Conservation (phyloP, 2,888 invertebrate species). For the Campoletis raptor region DNA sequence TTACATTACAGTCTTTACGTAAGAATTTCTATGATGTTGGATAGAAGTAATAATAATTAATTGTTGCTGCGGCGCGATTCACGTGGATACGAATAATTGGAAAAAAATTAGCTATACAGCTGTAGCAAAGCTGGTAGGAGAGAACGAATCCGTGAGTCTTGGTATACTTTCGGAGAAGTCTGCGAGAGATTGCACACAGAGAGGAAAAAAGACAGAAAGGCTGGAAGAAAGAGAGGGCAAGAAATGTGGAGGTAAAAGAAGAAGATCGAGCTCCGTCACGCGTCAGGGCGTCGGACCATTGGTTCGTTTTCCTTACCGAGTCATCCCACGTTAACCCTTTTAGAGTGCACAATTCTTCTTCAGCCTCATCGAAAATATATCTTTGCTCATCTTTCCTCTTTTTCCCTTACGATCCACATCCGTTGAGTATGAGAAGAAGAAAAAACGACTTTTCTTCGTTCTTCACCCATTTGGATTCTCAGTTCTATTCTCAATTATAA, state of each 20-base stretch:
- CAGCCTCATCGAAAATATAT: conserved; percentile 60
- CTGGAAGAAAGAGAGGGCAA: conserved; percentile 28
- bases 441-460: not conserved
- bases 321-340: conserved; percentile 73
- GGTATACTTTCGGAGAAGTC: conserved; percentile 34
- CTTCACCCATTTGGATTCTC: not conserved
- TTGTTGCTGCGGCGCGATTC: not conserved
- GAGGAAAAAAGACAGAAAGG: conserved; percentile 28
- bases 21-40: not conserved
- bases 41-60: not conserved
- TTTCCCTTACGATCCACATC: conserved; percentile 33
- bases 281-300: conserved; percentile 71
- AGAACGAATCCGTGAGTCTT: conserved; percentile 46
- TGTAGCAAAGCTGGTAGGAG: conserved; percentile 25
- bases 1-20: not conserved
- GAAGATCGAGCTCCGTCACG: conserved; percentile 72
- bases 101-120: conserved; percentile 1
- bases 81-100: not conserved
- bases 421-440: not conserved
- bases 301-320: conserved; percentile 68
- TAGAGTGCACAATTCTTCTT: conserved; percentile 61
- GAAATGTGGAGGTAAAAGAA: conserved; percentile 52
- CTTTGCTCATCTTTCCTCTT: conserved; percentile 68
- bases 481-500: no score
- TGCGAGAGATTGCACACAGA: conserved; percentile 16